phyloP scores from a whole-genome alignment of 2,113 vertebrate genomes.

The Parotia lawesii region DNA sequence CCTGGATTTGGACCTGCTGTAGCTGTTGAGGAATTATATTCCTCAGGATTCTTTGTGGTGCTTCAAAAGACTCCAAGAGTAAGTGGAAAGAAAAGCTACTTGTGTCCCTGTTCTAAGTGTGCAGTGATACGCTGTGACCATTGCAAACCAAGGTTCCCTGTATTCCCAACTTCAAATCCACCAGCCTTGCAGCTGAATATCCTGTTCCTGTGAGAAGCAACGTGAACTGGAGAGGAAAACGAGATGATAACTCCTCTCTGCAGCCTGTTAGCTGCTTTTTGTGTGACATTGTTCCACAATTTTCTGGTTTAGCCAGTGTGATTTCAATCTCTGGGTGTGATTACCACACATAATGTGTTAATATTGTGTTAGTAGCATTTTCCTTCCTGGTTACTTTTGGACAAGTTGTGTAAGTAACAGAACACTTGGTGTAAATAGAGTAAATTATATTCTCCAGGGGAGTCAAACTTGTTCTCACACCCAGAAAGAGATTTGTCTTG shows the following conservation, averaged over 20 bases:
- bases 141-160: neutral
- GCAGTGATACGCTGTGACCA: neutral
- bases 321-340: neutral
- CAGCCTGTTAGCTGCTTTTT: neutral
- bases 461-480: neutral
- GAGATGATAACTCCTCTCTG: fast-evolving
- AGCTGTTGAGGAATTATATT: neutral
- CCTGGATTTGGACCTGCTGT: neutral
- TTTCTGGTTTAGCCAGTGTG: neutral
- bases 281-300: neutral
- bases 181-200: neutral
- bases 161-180: neutral
- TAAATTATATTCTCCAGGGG: neutral
- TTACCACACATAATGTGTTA: neutral
- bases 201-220: neutral
- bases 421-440: neutral
- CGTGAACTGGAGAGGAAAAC: neutral
- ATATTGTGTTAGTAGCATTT: neutral
- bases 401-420: neutral
- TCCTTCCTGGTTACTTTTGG: neutral
- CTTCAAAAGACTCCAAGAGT: neutral
- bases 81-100: neutral
- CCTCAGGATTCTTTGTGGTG: neutral
- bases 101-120: neutral
- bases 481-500: neutral